Evolutionary conservation across 2,113 vertebrate species (phyloP).

Genomic region (Macrotis lagotis): DNA sequence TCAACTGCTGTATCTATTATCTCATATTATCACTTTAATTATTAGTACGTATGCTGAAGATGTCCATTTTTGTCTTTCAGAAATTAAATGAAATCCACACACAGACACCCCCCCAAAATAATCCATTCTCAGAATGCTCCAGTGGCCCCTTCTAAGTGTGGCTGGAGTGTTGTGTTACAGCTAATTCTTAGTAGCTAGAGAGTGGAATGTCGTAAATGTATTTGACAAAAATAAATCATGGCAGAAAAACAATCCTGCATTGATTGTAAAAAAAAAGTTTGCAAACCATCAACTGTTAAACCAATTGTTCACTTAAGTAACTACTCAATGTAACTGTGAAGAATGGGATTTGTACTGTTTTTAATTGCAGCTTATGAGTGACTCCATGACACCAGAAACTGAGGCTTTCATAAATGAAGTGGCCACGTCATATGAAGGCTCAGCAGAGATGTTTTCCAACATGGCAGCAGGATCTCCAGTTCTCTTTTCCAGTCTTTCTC

Average conservation of each 20-base stretch:
- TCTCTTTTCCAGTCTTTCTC: conserved; percentile 77
- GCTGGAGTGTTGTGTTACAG: not conserved
- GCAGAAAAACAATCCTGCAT: conserved; percentile 25
- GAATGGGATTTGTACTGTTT: conserved; percentile 43
- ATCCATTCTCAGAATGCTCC: not conserved
- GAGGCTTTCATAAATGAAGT: conserved; percentile 68
- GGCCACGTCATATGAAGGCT: conserved; percentile 85
- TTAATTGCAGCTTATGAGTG: conserved; percentile 83
- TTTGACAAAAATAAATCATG: not conserved
- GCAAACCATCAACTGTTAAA: conserved; percentile 1
- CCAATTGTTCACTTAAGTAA: conserved; percentile 3
- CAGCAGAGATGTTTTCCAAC: conserved; percentile 84
- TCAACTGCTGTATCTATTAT: not conserved
- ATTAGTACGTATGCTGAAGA: not conserved
- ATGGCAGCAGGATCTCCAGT: conserved; percentile 84
- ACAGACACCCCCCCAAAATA: not conserved
- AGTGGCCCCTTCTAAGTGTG: not conserved
- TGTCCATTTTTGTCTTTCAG: conserved; percentile 10
- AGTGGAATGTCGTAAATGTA: conserved; percentile 20
- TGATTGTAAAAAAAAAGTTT: not conserved
- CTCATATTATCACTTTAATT: not conserved
- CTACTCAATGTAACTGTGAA: not conserved
- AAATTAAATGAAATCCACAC: conserved; percentile 7
- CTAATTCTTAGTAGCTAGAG: conserved; percentile 18
- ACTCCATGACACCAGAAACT: conserved; percentile 77